Base-by-base conservation (phyloP, 2,797 vertebrate genomes). In the Sternarchorhynchus goeldii region DNA sequence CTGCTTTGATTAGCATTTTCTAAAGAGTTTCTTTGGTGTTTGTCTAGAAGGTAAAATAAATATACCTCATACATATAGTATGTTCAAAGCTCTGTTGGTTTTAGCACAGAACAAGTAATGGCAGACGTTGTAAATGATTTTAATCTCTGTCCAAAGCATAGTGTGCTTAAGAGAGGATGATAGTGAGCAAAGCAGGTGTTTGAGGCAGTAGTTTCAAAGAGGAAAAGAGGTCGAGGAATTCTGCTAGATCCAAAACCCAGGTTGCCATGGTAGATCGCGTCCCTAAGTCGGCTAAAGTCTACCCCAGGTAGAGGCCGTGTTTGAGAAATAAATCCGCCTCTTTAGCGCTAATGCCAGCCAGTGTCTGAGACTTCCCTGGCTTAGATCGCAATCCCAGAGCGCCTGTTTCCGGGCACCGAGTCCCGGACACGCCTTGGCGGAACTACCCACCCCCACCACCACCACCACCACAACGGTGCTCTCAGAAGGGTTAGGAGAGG, bases 311-410 rank as follows among this genome's bases (percentile, higher is more conserved):
- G 88, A 89, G 84, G 87, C 86, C 81, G 86, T 88, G 90, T 90
- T 92, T 93, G 88, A 92, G 88, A 89, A 88, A 83, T 86, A 92
- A 92, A 93, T 92, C 92, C 91, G 81, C 84, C 81, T 89, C 88
- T 92, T 92, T 92, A 92, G 72, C 66, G 60, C 87, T 92, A 92
- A 93, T 89, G 88, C 90, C 84, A 83, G 82, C 86, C 88, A 86
- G 84, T 84, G 88, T 86, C 88, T 89, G 87, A 90, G 91, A 91
- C 91, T 91, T 91, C 89, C 88, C 87, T 78, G 50, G 82, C 87
- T 87, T 88, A 87, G 88, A 73, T 79, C 79, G 82, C 86, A 89
- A 73, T 73, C 75, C 77, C 25, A 62, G 69, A 20, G 55, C 73
- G 53, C 64, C 31, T 45, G 6, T 63, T 73, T 67, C 75, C 64